Conservation (phyloP, 1,140 invertebrate genomes). For the Doryteuthis pealeii region DNA sequence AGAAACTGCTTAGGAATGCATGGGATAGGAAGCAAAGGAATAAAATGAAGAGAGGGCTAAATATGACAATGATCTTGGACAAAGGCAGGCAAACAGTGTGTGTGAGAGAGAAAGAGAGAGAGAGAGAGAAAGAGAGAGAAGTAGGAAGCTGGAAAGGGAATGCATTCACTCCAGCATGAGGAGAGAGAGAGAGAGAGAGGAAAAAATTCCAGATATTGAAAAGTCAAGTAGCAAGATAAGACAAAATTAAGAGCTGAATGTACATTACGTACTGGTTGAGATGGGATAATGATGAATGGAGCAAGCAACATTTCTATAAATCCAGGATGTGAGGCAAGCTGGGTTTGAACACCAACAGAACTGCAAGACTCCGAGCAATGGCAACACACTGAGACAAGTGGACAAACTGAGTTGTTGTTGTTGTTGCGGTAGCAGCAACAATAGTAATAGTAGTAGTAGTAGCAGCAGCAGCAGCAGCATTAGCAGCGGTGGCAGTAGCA, state of each 20-base stretch:
- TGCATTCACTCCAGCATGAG: no score
- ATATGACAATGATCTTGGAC: no score
- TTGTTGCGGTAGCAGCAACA: background rate
- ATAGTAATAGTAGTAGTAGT: background rate
- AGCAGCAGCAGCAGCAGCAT: background rate
- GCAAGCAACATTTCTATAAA: conserved; percentile 4
- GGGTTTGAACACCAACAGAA: conserved; percentile 7
- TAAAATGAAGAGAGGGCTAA: no score
- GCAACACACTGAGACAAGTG: conserved; percentile 9
- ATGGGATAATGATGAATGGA: conserved; percentile 8
- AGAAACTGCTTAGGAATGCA: no score
- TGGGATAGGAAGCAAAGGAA: no score
- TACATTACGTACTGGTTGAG: conserved; percentile 8
- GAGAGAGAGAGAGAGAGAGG: no score
- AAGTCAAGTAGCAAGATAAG: no score
- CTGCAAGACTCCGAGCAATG: background rate
- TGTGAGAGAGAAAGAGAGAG: no score
- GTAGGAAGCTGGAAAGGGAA: no score
- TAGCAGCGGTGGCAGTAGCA: background rate
- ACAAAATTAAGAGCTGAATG: background rate
- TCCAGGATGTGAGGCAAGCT: background rate
- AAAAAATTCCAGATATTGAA: no score
- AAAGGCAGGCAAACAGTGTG: no score
- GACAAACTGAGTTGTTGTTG: background rate
- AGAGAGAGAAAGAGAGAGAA: no score